A percentile compares a stretch with the other conserved stretches of the same genome.
Evolutionary conservation across 1,140 invertebrate species (phyloP).

Genomic region (Drosophila tropicalis): DNA sequence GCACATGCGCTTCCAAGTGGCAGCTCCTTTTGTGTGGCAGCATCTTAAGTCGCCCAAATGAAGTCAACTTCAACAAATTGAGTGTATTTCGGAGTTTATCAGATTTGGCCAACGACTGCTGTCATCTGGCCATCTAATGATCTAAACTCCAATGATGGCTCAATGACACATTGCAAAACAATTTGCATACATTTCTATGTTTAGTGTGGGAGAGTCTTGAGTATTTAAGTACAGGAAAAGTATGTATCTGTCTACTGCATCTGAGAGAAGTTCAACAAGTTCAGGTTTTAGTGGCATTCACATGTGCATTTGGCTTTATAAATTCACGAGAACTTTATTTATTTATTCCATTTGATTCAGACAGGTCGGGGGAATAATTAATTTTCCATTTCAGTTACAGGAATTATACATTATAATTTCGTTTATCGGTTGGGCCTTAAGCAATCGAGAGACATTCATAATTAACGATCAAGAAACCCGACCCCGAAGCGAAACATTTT

Average conservation of each 20-base stretch:
- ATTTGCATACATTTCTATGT: neutral
- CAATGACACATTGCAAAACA: constrained; percentile 30
- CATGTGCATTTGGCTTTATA: constrained; percentile 45
- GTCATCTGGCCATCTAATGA: constrained; percentile 1
- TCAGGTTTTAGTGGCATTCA: neutral
- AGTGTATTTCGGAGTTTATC: constrained; percentile 64
- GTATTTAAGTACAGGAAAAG: neutral
- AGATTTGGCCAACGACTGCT: constrained; percentile 27
- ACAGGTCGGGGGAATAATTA: constrained; percentile 59
- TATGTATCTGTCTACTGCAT: no score
- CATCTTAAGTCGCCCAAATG: constrained; percentile 37
- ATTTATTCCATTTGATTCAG: constrained; percentile 31
- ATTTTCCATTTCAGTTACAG: constrained; percentile 58
- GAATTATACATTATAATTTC: constrained; percentile 69
- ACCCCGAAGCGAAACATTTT: constrained; percentile 63
- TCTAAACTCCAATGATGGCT: constrained; percentile 12
- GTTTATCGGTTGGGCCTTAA: constrained; percentile 32
- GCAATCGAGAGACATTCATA: constrained; percentile 44
- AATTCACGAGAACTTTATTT: constrained; percentile 45
- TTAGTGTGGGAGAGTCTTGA: no score
- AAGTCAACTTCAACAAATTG: constrained; percentile 53
- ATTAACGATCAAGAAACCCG: constrained; percentile 69
- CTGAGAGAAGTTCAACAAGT: neutral
- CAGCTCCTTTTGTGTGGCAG: constrained; percentile 12
- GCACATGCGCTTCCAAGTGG: constrained; percentile 66